These are phyloP conservation scores for Tenodera sinensis DNA, from an alignment of 2,888 invertebrate genomes.

Conservation along the genomic window DNA sequence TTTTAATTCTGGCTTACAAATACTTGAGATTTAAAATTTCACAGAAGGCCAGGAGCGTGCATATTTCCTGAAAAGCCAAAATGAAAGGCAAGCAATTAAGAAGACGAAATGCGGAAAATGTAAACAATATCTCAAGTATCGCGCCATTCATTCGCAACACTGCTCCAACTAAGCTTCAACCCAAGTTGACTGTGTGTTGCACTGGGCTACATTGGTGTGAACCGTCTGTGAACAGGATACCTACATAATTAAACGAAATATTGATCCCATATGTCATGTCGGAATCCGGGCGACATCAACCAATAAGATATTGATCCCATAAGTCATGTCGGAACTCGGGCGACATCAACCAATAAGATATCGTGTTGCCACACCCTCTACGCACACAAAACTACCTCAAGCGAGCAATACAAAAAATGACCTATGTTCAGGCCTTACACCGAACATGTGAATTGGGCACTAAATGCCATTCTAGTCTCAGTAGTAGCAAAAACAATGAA, in stretches of 20 bases:
- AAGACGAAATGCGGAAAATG: too few species aligned
- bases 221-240: neutral
- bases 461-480: neutral
- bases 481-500: neutral
- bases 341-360: neutral
- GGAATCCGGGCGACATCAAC: neutral
- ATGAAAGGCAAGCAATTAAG: too few species aligned
- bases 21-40: too few species aligned
- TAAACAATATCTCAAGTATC: too few species aligned
- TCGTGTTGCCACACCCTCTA: neutral
- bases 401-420: neutral
- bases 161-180: too few species aligned
- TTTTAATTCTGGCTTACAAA: too few species aligned
- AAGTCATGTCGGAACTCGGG: neutral
- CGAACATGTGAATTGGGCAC: neutral
- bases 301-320: neutral
- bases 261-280: neutral
- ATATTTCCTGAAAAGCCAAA: too few species aligned
- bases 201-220: neutral
- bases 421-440: too few species aligned
- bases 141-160: too few species aligned
- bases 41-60: too few species aligned
- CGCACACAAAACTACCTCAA: neutral
- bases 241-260: neutral
- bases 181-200: too few species aligned